These are phyloP conservation scores for Myotis daubentonii DNA, from an alignment of 2,797 vertebrate genomes.

Conservation along the genomic window DNA sequence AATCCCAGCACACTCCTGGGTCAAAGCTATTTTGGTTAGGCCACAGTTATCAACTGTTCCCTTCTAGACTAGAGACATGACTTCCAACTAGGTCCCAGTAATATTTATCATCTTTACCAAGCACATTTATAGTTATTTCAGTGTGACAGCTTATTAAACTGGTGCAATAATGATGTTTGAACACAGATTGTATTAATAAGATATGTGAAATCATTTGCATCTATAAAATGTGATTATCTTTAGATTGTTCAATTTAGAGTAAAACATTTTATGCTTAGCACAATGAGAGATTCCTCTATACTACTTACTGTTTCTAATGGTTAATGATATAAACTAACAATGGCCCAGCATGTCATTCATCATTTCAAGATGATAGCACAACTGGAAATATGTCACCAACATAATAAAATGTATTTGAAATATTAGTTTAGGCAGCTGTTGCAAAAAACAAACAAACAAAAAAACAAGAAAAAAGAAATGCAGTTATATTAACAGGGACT, in stretches of 20 bases:
- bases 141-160: constrained; percentile 39
- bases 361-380: constrained; percentile 52
- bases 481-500: constrained; percentile 50
- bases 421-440: constrained; percentile 50
- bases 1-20: neutral
- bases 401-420: constrained; percentile 59
- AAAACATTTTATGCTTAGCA: constrained; percentile 49
- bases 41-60: neutral
- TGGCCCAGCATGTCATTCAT: constrained; percentile 44
- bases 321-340: constrained; percentile 70
- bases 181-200: constrained; percentile 48
- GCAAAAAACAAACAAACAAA: constrained; percentile 10
- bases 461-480: constrained; percentile 45
- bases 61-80: neutral
- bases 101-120: constrained; percentile 44
- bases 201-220: constrained; percentile 59
- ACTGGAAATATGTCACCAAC: constrained; percentile 39
- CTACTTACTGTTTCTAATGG: constrained; percentile 68
- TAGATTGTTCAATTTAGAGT: constrained; percentile 71
- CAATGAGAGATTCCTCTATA: constrained; percentile 52
- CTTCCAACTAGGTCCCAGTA: neutral
- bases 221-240: constrained; percentile 69
- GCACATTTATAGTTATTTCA: constrained; percentile 40
- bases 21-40: neutral
- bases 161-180: constrained; percentile 37